phyloP scores from a whole-genome alignment of 2,113 vertebrate genomes.

The Antigone vipio region DNA sequence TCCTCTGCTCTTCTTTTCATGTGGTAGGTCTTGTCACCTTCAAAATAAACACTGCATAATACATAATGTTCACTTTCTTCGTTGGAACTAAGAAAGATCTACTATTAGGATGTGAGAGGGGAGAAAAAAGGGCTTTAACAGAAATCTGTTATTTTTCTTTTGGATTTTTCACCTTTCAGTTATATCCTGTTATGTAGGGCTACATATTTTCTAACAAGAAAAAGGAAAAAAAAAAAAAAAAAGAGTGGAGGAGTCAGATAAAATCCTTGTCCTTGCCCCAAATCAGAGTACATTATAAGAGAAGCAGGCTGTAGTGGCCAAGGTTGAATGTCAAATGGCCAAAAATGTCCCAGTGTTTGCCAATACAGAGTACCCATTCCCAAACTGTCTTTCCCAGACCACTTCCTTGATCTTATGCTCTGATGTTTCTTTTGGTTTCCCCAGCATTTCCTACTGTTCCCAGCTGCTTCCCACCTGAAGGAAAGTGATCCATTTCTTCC shows the following conservation, averaged over 20 bases:
- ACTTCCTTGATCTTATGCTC: background rate
- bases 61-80: background rate
- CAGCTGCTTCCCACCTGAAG: background rate
- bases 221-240: background rate
- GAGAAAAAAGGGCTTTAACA: background rate
- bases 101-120: background rate
- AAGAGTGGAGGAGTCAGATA: background rate
- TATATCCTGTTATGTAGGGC: background rate
- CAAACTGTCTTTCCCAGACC: background rate
- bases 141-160: background rate
- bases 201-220: background rate
- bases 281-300: accelerated
- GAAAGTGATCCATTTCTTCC: background rate
- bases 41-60: background rate
- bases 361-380: background rate
- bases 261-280: background rate
- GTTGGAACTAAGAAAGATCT: background rate
- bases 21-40: background rate
- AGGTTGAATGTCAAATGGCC: background rate
- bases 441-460: background rate
- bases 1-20: background rate
- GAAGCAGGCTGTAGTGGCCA: background rate
- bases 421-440: background rate
- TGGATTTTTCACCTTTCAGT: background rate
- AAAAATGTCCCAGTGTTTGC: background rate